Evolutionary conservation across 2,888 invertebrate species (phyloP).

Genomic region (Eupsilia transversa): DNA sequence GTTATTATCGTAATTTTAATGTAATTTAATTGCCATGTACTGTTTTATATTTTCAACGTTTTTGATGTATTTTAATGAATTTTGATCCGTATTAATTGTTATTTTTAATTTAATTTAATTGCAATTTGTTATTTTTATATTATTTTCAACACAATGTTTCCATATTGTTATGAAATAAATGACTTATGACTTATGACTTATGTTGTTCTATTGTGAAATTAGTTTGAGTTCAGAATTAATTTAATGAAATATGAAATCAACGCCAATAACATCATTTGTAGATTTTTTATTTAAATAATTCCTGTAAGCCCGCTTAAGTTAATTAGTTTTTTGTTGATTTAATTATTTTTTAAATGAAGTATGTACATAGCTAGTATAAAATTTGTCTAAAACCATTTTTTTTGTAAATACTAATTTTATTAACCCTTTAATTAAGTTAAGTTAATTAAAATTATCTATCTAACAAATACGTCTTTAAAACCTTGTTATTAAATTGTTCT

Average conservation of each 20-base stretch:
- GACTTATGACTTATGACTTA: no score
- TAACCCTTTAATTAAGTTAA: not conserved
- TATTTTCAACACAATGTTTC: no score
- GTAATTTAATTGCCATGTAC: no score
- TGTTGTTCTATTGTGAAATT: constrained; percentile 19
- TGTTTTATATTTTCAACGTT: no score
- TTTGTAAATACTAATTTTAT: not conserved
- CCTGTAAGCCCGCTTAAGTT: not conserved
- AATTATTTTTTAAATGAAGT: not conserved
- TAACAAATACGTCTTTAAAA: no score
- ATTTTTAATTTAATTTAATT: no score
- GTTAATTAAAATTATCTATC: not conserved
- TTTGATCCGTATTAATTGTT: no score
- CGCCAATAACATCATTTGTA: not conserved
- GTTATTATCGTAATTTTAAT: no score
- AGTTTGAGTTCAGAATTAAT: constrained; percentile 1
- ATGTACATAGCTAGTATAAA: not conserved
- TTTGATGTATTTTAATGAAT: no score
- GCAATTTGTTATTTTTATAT: no score
- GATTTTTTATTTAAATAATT: constrained; percentile 2
- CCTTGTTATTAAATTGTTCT: not conserved
- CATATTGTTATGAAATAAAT: no score
- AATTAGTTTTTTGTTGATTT: not conserved
- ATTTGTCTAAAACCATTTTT: not conserved
- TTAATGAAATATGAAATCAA: constrained; percentile 21